A percentile compares a stretch with the other conserved stretches of the same genome.
Conservation (phyloP, 2,888 invertebrate species). For the Dicyrtoma fusca region DNA sequence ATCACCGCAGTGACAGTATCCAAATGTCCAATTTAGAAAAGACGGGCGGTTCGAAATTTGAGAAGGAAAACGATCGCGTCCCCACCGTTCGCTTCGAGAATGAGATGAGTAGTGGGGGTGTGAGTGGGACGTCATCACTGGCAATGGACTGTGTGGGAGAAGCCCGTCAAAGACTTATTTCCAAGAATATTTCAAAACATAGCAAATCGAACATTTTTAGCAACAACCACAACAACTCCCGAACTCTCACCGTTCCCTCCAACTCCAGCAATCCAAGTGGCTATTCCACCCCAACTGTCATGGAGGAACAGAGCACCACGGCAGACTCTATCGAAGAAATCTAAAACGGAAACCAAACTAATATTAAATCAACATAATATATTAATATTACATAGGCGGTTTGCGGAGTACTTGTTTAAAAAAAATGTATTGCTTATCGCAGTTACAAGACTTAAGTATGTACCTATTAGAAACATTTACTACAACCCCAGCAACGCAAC, state of each 20-base stretch:
- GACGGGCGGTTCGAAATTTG: neutral
- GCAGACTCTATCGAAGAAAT: slow-evolving; percentile 37
- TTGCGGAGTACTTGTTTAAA: no score
- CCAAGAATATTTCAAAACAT: neutral
- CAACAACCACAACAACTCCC: neutral
- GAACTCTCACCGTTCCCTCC: slow-evolving; percentile 14
- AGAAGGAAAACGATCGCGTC: neutral
- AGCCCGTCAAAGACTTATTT: neutral
- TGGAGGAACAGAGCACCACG: slow-evolving; percentile 36
- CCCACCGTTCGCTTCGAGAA: slow-evolving; percentile 36
- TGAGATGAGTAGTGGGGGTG: slow-evolving; percentile 24
- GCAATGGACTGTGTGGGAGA: neutral
- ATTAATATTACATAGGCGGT: no score
- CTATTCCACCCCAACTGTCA: slow-evolving; percentile 20
- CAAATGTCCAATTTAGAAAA: neutral
- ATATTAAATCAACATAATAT: no score
- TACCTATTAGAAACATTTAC: no score
- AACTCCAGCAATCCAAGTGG: slow-evolving; percentile 7
- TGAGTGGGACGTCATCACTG: neutral
- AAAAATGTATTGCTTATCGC: no score
- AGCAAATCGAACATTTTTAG: no score
- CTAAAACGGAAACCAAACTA: neutral
- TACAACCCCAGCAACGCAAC: no score
- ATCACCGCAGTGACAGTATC: neutral
- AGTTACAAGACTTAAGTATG: no score